These are phyloP conservation scores for Polia nebulosa DNA, from an alignment of 2,888 invertebrate species.

Conservation along the genomic window DNA sequence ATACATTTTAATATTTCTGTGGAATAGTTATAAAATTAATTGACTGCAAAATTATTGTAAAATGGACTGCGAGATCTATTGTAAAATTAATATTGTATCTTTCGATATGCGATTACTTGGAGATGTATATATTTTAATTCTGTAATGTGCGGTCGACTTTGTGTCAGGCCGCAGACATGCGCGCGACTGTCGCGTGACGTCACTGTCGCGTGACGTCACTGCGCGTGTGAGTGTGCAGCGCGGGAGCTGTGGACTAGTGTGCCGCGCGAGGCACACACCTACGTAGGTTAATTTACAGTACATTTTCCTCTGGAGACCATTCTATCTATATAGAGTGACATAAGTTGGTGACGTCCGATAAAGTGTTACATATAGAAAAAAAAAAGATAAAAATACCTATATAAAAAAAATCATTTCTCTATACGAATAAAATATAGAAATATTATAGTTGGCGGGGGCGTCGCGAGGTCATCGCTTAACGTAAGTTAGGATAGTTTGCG, in stretches of 20 bases:
- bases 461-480: slow-evolving; percentile 71
- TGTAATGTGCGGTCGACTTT: slow-evolving; percentile 26
- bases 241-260: no score
- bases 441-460: slow-evolving; percentile 81
- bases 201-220: background rate
- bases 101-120: slow-evolving; percentile 35
- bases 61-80: slow-evolving; percentile 49
- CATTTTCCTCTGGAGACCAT: slow-evolving; percentile 81
- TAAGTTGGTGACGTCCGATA: slow-evolving; percentile 88
- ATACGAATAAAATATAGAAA: slow-evolving; percentile 83
- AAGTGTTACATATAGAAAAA: slow-evolving; percentile 83
- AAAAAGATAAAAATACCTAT: slow-evolving; percentile 83
- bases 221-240: no score
- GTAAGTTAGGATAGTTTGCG: slow-evolving; percentile 80
- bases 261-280: no score
- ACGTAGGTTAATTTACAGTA: slow-evolving; percentile 82
- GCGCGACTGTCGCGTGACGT: background rate
- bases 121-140: slow-evolving; percentile 51
- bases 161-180: slow-evolving; percentile 3
- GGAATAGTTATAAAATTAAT: slow-evolving; percentile 45
- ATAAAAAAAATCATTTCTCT: slow-evolving; percentile 85
- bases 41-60: slow-evolving; percentile 46
- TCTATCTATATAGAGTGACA: slow-evolving; percentile 77
- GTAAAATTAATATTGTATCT: slow-evolving; percentile 44
- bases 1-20: slow-evolving; percentile 53